Conservation (phyloP, 2,888 invertebrate genomes). For the Alloplasta piceator region DNA sequence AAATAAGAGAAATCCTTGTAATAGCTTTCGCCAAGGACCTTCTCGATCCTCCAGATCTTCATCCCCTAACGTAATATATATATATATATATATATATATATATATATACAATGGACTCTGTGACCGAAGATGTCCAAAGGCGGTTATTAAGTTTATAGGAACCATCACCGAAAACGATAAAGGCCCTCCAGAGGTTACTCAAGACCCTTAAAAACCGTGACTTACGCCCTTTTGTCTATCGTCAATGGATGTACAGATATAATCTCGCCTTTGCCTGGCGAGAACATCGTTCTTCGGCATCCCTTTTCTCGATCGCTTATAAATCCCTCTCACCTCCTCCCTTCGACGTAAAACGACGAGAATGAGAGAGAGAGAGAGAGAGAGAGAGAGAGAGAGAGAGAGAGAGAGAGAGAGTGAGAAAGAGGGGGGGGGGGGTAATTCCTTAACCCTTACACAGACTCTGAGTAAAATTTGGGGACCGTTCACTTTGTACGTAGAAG, state of each 20-base stretch:
- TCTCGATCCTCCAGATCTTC: conserved; percentile 44
- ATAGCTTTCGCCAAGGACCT: conserved; percentile 79
- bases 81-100: neutral
- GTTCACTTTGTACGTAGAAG: conserved; percentile 58
- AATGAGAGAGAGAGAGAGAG: conserved; percentile 60
- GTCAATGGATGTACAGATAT: neutral
- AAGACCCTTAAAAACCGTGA: too few species aligned
- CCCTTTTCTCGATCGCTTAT: conserved; percentile 62
- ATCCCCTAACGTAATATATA: conserved; percentile 29
- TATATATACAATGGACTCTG: conserved; percentile 22
- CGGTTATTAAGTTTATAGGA: conserved; percentile 44
- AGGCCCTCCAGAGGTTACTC: too few species aligned
- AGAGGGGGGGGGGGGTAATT: conserved; percentile 75
- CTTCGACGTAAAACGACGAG: conserved; percentile 54
- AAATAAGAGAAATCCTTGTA: conserved; percentile 83
- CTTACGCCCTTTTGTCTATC: too few species aligned
- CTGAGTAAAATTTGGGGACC: conserved; percentile 79
- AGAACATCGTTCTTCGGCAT: conserved; percentile 45
- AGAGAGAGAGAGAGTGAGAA: conserved; percentile 57
- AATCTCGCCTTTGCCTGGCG: neutral
- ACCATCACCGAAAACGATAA: too few species aligned
- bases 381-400: conserved; percentile 63
- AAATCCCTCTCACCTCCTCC: conserved; percentile 4
- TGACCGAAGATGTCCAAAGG: conserved; percentile 9
- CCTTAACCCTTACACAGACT: conserved; percentile 82